Conservation (phyloP, 1,140 invertebrate genomes). For the Pararge aegeria region DNA sequence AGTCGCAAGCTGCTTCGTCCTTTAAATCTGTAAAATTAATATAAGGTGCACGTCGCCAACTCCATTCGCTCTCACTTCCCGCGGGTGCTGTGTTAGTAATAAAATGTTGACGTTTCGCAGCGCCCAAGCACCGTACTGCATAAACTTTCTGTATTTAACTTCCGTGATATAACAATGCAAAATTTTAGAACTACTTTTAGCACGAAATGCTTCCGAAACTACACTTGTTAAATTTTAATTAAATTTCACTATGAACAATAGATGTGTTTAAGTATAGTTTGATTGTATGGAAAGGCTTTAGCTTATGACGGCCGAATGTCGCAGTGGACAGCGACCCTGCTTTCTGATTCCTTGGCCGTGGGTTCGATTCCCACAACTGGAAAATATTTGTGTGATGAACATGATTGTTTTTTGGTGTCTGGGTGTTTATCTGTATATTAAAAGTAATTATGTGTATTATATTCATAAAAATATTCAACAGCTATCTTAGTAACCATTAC, state of each 20-base stretch:
- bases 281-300: too few species aligned
- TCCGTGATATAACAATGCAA: constrained; percentile 8
- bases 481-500: too few species aligned
- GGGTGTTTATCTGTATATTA: too few species aligned
- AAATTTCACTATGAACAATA: constrained; percentile 7
- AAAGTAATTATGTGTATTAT: too few species aligned
- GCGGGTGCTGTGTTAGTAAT: neutral
- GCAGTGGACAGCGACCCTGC: too few species aligned
- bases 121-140: neutral
- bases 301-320: too few species aligned
- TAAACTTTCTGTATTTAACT: constrained; percentile 7
- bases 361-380: too few species aligned
- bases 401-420: too few species aligned
- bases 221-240: constrained; percentile 11
- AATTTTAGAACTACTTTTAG: constrained; percentile 6
- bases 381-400: too few species aligned
- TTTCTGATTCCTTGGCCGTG: too few species aligned
- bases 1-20: too few species aligned
- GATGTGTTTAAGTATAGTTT: neutral
- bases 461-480: too few species aligned
- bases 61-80: neutral
- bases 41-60: neutral
- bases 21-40: constrained; percentile 1
- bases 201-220: neutral
- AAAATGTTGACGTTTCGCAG: neutral